A percentile compares a stretch with the other conserved stretches of the same genome.
Conservation (phyloP, 2,113 vertebrate species). For the Hippocampus zosterae region DNA sequence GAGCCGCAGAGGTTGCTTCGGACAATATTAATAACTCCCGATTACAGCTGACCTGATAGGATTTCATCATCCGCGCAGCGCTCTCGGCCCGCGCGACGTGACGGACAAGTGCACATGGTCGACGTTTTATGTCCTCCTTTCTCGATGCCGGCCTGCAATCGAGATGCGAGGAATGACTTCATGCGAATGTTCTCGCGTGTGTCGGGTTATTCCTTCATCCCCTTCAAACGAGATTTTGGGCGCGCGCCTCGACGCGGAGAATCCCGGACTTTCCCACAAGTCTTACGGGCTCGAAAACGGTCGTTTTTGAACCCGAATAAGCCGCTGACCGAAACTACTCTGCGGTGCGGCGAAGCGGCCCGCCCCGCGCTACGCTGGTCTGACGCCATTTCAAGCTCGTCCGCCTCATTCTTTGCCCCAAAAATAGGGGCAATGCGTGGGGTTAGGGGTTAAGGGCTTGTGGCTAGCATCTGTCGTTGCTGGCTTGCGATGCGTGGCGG, state of each 20-base stretch:
- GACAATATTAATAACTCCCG: conserved; percentile 71
- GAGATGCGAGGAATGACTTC: conserved; percentile 8
- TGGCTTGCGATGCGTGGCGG: conserved; percentile 59
- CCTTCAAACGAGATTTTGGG: neutral
- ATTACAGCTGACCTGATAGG: conserved; percentile 68
- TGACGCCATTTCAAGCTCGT: conserved; percentile 60
- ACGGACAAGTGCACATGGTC: conserved; percentile 56
- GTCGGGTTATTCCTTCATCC: neutral
- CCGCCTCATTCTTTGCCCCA: conserved; percentile 62
- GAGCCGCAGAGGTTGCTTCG: conserved; percentile 35
- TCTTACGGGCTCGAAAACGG: neutral
- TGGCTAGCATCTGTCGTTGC: conserved; percentile 68
- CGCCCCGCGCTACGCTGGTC: conserved; percentile 32
- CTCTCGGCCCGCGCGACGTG: conserved; percentile 42
- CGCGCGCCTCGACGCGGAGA: neutral
- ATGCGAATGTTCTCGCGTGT: neutral
- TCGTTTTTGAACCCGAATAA: conserved; percentile 7
- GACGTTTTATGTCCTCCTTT: conserved; percentile 46
- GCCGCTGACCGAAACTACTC: neutral
- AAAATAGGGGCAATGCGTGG: conserved; percentile 65
- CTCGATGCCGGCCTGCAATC: conserved; percentile 29
- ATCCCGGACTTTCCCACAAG: conserved; percentile 3
- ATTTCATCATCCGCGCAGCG: conserved; percentile 65
- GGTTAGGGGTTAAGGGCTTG: conserved; percentile 70
- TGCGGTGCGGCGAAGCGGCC: neutral